Evolutionary conservation across 1,140 invertebrate species (phyloP).

Genomic region (Neelides sp.): DNA sequence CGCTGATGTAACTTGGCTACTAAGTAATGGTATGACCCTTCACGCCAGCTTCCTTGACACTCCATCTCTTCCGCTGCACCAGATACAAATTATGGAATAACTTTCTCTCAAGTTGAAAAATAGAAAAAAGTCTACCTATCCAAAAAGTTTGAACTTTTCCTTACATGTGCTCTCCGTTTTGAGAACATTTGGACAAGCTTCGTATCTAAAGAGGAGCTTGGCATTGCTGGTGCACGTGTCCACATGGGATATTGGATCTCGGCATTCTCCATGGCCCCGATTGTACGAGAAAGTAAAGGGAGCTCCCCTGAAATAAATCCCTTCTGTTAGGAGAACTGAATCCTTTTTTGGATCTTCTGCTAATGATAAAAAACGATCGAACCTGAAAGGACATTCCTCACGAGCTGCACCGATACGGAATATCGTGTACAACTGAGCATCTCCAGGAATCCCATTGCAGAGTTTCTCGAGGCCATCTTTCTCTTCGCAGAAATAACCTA

Average conservation of each 20-base stretch:
- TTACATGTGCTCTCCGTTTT: constrained; percentile 32
- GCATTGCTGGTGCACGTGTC: constrained; percentile 31
- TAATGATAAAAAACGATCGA: constrained; percentile 8
- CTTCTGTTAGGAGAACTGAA: too few relatives aligned
- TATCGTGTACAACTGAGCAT: constrained; percentile 33
- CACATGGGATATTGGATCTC: constrained; percentile 30
- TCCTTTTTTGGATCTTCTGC: too few relatives aligned
- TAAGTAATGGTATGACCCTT: constrained; percentile 65
- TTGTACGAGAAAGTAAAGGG: constrained; percentile 73
- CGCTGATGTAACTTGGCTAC: constrained; percentile 49
- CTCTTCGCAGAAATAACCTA: constrained; percentile 22
- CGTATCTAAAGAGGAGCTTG: constrained; percentile 29
- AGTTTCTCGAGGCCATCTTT: constrained; percentile 30
- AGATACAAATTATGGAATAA: constrained; percentile 14
- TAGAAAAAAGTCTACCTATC: not conserved
- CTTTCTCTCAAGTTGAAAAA: not conserved
- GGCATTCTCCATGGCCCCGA: constrained; percentile 30
- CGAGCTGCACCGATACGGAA: constrained; percentile 32
- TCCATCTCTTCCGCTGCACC: constrained; percentile 63
- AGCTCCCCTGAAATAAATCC: constrained; percentile 36
- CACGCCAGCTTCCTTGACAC: constrained; percentile 72
- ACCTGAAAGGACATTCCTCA: constrained; percentile 31
- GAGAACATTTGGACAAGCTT: constrained; percentile 32
- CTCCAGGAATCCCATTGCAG: constrained; percentile 33
- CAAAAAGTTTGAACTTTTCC: not conserved